Base-by-base conservation (phyloP, 2,113 vertebrate genomes). In the Puffinus mauretanicus region DNA sequence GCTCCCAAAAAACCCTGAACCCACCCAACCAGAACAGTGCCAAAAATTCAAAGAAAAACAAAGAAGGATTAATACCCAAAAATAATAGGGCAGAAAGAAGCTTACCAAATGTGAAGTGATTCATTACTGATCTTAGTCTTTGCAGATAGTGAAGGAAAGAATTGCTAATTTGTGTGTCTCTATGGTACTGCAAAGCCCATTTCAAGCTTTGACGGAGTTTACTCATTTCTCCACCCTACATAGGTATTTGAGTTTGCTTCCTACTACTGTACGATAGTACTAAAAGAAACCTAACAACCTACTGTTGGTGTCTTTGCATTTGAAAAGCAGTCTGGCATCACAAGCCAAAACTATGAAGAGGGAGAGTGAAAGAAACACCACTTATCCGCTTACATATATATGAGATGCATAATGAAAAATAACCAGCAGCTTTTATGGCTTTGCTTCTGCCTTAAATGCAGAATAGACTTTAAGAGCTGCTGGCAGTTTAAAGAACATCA, bases 41-140 rank as follows among this genome's bases (percentile, higher is more conserved):
- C 47, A 79, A 64, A 91, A 90, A 49, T 51, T 67, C 29, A 67
- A 81, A 34, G 30, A 91, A 95, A 97, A 93, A 10, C 52, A 64
- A 81, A 94, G 66, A 62, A 88, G 44, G 3, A 67, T 70, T 64
- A 97, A 92, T 38, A 88, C 19, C 6, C 47, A 14, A 76, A 92
- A 86, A 32, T 38, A 92, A 86, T 0, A 70, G 29, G 40, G 42
- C 32, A 88, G 20, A 90, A 71, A 58, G 36, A 24, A 62, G 77
- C 86, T 97, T 90, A 92, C 82, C 94, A 78, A 90, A 79, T 5
- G 38, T 40, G 38, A 86, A 72, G 54, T 47, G 55, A 83, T 76
- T 92, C 87, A 88, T 83, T 29, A 32, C 40, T 25, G 70, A 62
- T 90, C 62, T 86, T 57, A 49, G 69, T 73, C 82, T 86, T 72